Base-by-base conservation (phyloP, 2,888 invertebrate genomes). In the Hymenopus coronatus region DNA sequence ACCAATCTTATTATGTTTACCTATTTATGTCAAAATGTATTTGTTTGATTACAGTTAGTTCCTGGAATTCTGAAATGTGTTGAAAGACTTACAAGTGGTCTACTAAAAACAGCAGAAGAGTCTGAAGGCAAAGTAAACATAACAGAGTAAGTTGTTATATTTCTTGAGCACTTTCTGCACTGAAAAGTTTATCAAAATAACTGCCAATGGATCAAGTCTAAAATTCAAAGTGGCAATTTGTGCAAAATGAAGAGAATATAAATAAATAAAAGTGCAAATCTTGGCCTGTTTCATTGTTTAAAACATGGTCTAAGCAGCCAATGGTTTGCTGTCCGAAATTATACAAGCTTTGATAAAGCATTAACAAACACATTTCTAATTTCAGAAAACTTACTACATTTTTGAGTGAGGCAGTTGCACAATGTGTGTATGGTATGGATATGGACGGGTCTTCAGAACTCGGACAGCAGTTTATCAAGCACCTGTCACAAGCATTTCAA, bases 401-500 rank as follows among this genome's bases (percentile, higher is more conserved):
- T 85, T 86, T 91, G 81, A 88, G 88, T 28, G 90, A 91, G 28
- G 88, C 89, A n/a, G 46, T 90, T 12, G 91, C 90, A 25, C 88
- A 90, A 28, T 88, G 89, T 20, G 83, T 91, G 14, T 89, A 90
- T 46, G 90, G 90, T 15, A 28, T 90, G 9, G 91, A 91, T 85
- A 83, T 90, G 25, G 89, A 89, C 7, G 83, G 84, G 12, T 90
- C 90, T n/a, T 88, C 88, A 30, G 88, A 90, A 30, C 83, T 90
- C 4, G 85, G 89, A 83, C 85, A 89, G 87, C 89, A 89, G 70
- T 91, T 91, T 83, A 82, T 86, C 27, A 90, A 89, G 33, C 86
- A 89, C 28, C 82, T 90, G 1, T 88, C 84, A 14, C 83, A 88
- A 27, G 89, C 88, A 4, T 91, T 90, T 84, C 54, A 81, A 25